Conservation (phyloP, 2,113 vertebrate species). For the Conger conger region DNA sequence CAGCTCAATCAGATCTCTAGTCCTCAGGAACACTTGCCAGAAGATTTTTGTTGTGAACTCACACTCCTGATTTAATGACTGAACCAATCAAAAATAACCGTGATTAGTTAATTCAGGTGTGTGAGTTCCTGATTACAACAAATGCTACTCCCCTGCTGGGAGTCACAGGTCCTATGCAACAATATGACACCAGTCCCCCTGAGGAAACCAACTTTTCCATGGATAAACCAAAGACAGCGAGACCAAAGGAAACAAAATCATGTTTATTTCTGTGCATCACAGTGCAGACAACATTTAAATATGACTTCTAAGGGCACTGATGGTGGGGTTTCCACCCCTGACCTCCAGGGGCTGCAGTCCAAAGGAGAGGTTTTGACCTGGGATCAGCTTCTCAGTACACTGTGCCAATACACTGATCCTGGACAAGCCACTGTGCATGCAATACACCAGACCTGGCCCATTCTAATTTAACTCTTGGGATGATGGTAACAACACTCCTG, state of each 20-base stretch:
- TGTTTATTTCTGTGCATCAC: conserved; percentile 50
- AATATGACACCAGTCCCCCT: too few relatives aligned
- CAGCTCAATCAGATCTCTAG: too few relatives aligned
- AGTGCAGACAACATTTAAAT: conserved; percentile 49
- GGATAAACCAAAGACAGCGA: neutral
- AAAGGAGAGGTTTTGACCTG: neutral
- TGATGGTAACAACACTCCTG: neutral
- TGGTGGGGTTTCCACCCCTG: conserved; percentile 43
- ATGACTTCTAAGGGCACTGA: conserved; percentile 56
- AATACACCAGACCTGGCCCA: neutral
- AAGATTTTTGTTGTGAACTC: too few relatives aligned
- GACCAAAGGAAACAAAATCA: neutral
- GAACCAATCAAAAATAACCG: too few relatives aligned
- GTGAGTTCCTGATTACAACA: too few relatives aligned
- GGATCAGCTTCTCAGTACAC: neutral
- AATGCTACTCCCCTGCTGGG: too few relatives aligned
- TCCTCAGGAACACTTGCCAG: too few relatives aligned
- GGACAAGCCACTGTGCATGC: neutral
- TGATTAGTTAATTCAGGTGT: too few relatives aligned
- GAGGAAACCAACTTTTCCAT: too few relatives aligned
- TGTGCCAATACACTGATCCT: neutral
- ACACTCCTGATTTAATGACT: too few relatives aligned
- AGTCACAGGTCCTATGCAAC: too few relatives aligned
- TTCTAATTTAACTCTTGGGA: neutral
- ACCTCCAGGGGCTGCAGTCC: conserved; percentile 18